Conservation (phyloP, 2,797 vertebrate genomes). For the Mormyrus hasselquistii region DNA sequence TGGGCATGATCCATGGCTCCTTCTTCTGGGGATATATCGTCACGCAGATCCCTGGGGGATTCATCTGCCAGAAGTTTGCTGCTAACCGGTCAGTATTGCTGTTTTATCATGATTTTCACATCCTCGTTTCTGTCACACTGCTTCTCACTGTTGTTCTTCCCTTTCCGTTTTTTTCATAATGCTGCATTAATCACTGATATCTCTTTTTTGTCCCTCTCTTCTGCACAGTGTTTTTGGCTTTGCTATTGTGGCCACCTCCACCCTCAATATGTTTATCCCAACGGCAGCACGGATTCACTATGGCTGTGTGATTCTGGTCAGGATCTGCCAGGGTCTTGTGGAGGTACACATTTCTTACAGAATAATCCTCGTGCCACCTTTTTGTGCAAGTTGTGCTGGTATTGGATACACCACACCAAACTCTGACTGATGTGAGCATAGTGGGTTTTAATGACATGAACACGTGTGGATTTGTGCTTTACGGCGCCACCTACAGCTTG, state of each 20-base stretch:
- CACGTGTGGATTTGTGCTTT: not conserved
- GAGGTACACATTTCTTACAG: slow-evolving; percentile 60
- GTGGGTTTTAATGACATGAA: not conserved
- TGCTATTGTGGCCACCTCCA: slow-evolving; percentile 85
- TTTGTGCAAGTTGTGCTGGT: not conserved
- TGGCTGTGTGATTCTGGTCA: slow-evolving; percentile 83
- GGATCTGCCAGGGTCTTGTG: slow-evolving; percentile 85
- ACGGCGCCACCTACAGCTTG: not conserved
- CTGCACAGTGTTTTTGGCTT: slow-evolving; percentile 80
- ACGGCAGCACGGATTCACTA: slow-evolving; percentile 82
- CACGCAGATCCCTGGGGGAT: slow-evolving; percentile 87
- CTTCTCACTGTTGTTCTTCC: not conserved
- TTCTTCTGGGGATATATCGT: slow-evolving; percentile 96
- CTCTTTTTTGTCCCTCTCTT: slow-evolving; percentile 23
- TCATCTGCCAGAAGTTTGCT: slow-evolving; percentile 81
- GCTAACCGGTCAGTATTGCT: slow-evolving; percentile 71
- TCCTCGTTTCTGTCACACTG: not conserved
- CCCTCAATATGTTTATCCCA: slow-evolving; percentile 86
- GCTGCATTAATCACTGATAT: not conserved
- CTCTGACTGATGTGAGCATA: not conserved
- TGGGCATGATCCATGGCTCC: slow-evolving; percentile 89
- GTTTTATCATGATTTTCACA: not conserved
- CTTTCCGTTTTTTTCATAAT: not conserved
- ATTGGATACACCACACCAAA: not conserved
- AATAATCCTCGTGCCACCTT: not conserved